Evolutionary conservation across 2,113 vertebrate species (phyloP).

Genomic region (Arizona elegans): DNA sequence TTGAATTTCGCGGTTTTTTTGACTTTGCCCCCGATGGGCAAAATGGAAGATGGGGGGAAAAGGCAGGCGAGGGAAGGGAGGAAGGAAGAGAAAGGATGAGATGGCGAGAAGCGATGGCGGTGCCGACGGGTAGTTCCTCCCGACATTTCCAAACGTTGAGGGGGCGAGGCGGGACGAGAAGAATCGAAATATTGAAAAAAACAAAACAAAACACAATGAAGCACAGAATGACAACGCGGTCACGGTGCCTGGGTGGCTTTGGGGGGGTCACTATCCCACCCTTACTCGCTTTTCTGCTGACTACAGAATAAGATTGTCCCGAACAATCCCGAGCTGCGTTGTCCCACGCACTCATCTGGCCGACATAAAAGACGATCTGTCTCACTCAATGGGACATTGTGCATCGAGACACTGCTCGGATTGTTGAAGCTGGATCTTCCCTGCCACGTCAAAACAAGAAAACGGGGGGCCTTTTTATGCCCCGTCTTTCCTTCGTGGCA

Average conservation of each 20-base stretch:
- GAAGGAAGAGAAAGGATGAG: not conserved
- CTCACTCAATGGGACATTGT: not conserved
- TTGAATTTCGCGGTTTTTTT: no score
- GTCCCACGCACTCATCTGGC: not conserved
- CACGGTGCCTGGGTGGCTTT: not conserved
- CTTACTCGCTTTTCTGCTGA: not conserved
- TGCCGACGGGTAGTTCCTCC: not conserved
- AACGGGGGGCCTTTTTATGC: not conserved
- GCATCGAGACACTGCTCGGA: accelerated
- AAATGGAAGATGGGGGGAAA: not conserved
- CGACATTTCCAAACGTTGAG: not conserved
- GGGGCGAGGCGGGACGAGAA: no score
- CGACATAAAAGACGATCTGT: not conserved
- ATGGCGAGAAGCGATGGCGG: no score
- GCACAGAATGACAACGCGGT: accelerated
- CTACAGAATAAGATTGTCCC: not conserved
- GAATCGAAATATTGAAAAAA: not conserved
- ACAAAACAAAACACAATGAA: accelerated
- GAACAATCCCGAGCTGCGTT: not conserved
- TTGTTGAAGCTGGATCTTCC: not conserved
- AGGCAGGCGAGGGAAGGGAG: no score
- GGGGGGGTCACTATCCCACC: not conserved
- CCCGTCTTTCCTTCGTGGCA: no score
- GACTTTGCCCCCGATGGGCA: not conserved
- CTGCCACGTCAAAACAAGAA: not conserved